phyloP scores from a whole-genome alignment of 92 coral and sea anemone genomes.

The Pocillopora meandrina region DNA sequence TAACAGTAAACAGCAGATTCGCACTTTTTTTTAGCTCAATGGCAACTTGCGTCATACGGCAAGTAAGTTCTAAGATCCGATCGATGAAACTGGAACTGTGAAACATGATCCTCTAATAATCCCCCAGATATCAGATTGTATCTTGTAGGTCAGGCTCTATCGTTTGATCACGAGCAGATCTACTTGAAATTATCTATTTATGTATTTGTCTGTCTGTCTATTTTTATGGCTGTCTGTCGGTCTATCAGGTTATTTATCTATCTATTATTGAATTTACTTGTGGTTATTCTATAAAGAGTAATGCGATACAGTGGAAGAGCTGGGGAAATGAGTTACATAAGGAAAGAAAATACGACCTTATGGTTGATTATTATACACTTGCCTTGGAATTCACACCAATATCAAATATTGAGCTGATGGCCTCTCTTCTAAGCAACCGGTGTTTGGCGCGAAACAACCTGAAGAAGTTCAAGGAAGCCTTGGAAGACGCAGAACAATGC shows the following conservation, averaged over 20 bases:
- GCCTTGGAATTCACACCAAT: conserved; percentile 42
- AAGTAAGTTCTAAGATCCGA: accelerated
- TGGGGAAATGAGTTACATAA: conserved; percentile 32
- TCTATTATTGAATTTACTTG: neutral
- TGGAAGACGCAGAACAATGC: conserved; percentile 56
- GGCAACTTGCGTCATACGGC: no score
- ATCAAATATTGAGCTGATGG: conserved; percentile 2
- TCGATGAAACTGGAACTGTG: no score
- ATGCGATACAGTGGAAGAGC: conserved; percentile 15
- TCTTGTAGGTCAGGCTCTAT: no score
- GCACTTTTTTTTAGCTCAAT: neutral
- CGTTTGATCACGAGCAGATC: no score
- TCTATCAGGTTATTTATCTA: no score
- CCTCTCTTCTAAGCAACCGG: conserved; percentile 49
- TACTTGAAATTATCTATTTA: no score
- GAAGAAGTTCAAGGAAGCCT: conserved; percentile 40
- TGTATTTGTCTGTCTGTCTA: no score
- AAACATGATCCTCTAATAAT: no score
- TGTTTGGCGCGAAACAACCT: conserved; percentile 34
- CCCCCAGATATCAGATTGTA: no score
- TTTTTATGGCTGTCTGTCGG: no score
- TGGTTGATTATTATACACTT: conserved; percentile 32
- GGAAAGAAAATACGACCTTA: conserved; percentile 21
- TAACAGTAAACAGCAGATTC: neutral
- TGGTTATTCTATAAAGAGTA: neutral